These are phyloP conservation scores for Sinhomidia bicolor DNA, from an alignment of 2,888 invertebrate genomes.

Conservation along the genomic window DNA sequence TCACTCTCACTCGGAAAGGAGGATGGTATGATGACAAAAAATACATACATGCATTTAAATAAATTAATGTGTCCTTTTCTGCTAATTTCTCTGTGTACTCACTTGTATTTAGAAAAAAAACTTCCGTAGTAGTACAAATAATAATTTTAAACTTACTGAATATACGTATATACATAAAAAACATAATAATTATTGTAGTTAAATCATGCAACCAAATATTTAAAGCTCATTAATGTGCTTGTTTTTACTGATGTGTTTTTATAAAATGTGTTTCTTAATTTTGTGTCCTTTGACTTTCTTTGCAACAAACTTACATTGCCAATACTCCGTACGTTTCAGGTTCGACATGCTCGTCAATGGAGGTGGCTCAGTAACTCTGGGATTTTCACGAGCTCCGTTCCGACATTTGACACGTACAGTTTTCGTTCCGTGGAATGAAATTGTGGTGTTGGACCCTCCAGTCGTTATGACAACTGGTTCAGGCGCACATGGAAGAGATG, in stretches of 20 bases:
- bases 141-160: neutral
- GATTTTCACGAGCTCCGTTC: slow-evolving; percentile 98
- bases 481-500: slow-evolving; percentile 64
- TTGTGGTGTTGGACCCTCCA: slow-evolving; percentile 92
- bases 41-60: slow-evolving; percentile 7
- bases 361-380: slow-evolving; percentile 97
- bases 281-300: neutral
- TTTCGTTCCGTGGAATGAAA: slow-evolving; percentile 98
- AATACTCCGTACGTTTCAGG: slow-evolving; percentile 84
- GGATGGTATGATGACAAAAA: slow-evolving; percentile 90
- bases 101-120: neutral
- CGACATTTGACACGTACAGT: slow-evolving; percentile 93
- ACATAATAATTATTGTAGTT: no score
- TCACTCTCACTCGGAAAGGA: slow-evolving; percentile 95
- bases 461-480: slow-evolving; percentile 86
- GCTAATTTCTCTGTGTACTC: slow-evolving; percentile 17
- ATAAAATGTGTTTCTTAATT: neutral
- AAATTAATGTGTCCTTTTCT: slow-evolving; percentile 25
- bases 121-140: neutral
- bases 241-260: neutral
- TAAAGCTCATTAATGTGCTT: neutral
- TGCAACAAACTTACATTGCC: neutral
- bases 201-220: neutral
- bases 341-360: slow-evolving; percentile 99
- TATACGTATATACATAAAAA: no score